Conservation (phyloP, 2,113 vertebrate species). For the Sylvilagus bachmani region DNA sequence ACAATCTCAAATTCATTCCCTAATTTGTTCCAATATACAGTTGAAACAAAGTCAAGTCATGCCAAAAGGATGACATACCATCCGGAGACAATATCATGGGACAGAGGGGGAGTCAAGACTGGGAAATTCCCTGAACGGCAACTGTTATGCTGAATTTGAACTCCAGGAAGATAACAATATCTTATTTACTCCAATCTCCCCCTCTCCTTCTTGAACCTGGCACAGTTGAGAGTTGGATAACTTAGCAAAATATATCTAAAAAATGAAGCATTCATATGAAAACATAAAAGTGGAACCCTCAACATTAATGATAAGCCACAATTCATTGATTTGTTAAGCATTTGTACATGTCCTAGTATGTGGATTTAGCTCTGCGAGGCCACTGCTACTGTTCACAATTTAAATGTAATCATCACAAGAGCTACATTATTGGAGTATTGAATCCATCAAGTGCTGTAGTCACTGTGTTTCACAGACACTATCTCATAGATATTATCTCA, state of each 20-base stretch:
- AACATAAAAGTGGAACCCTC: neutral
- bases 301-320: neutral
- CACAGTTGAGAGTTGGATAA: neutral
- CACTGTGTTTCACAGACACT: neutral
- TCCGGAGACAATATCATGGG: neutral
- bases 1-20: neutral
- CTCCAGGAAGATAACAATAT: neutral
- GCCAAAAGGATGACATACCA: neutral
- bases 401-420: neutral
- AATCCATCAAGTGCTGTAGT: neutral
- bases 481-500: conserved; percentile 13
- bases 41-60: neutral
- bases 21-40: neutral
- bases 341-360: neutral
- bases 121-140: neutral
- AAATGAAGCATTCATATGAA: neutral
- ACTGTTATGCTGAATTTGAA: neutral
- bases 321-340: conserved; percentile 1
- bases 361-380: neutral
- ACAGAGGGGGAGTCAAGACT: neutral
- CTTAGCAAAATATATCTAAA: neutral
- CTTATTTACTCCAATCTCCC: accelerated
- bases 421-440: neutral
- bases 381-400: neutral
- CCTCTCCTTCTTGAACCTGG: neutral